Base-by-base conservation (phyloP, 1,140 invertebrate genomes). In the Drosophila rufa region DNA sequence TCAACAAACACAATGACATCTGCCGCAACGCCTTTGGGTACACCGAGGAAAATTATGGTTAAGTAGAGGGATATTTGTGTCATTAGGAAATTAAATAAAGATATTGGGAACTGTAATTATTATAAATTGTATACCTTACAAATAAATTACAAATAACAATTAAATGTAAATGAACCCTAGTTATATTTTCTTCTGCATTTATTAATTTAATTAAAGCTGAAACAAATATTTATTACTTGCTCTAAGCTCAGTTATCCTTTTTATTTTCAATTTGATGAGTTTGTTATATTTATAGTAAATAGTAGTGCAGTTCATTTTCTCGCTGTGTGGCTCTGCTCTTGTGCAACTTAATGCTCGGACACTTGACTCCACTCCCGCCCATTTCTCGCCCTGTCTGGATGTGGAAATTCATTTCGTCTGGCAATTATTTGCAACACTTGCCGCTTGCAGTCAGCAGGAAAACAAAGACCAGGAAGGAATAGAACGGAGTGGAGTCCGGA, bases 401-500 rank as follows among this genome's bases (percentile, higher is more conserved):
- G 56, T 78, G 75, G 71, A 75, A 75, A 77, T 77, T 77, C 74
- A 69, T 67, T 69, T 58, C 75, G 75, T 78, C 75, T 78, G 75
- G 75, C 74, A 77, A 77, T 77, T 77, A 77, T 77, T 77, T 77
- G 75, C 74, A 77, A 77, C 75, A 77, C 75, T 77, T 77, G 74
- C 75, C 55, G 51, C 65, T 57, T 48, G 66, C 55, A 67, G 64
- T 25, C 64, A 61, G 64, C 38, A 43, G 38, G 50, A 51, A 67
- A 67, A 77, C 73, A 77, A 66, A 67, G 61, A 67, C 42, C 40
- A 47, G 64, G 30, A 60, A 59, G 47, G 74, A 77, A 73, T 73
- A 73, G 69, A 58, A 73, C 19, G 12, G 38, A 60, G 36, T 42
- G 65, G 12, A 47, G 11, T 30, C 30, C 30, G 56, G 25, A 8